phyloP scores from a whole-genome alignment of 2,888 invertebrate genomes.

The Aphidius colemani region DNA sequence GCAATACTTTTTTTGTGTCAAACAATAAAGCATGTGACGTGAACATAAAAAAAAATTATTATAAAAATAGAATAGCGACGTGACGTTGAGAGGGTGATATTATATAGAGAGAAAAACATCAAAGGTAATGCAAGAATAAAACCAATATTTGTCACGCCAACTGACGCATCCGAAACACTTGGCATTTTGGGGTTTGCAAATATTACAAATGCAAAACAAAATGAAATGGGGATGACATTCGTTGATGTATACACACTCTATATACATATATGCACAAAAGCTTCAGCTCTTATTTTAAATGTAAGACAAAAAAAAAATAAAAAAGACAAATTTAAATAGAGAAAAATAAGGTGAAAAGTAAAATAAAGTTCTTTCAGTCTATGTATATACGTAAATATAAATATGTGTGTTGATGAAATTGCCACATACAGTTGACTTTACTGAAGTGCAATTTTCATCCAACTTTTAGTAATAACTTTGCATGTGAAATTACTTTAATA shows the following conservation, averaged over 20 bases:
- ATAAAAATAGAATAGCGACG: too few species aligned
- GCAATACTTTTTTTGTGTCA: too few species aligned
- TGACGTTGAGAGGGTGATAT: too few species aligned
- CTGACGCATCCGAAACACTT: constrained; percentile 33
- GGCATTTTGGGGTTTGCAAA: neutral
- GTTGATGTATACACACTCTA: too few species aligned
- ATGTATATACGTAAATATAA: too few species aligned
- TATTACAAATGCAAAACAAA: neutral
- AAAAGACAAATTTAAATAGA: neutral
- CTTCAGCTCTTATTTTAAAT: neutral
- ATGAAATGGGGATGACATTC: neutral
- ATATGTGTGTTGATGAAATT: too few species aligned
- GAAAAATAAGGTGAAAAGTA: too few species aligned
- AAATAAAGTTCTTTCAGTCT: too few species aligned
- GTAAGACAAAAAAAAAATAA: neutral
- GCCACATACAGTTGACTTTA: constrained; percentile 15
- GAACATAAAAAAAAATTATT: too few species aligned
- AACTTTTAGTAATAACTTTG: constrained; percentile 56
- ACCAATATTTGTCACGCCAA: constrained; percentile 45
- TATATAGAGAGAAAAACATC: constrained; percentile 2
- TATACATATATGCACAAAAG: too few species aligned
- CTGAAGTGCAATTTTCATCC: constrained; percentile 50
- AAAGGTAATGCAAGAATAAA: constrained; percentile 24
- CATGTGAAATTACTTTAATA: constrained; percentile 55
- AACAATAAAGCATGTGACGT: too few species aligned